Evolutionary conservation across 1,140 invertebrate species (phyloP).

Genomic region (Danaus melanippus): DNA sequence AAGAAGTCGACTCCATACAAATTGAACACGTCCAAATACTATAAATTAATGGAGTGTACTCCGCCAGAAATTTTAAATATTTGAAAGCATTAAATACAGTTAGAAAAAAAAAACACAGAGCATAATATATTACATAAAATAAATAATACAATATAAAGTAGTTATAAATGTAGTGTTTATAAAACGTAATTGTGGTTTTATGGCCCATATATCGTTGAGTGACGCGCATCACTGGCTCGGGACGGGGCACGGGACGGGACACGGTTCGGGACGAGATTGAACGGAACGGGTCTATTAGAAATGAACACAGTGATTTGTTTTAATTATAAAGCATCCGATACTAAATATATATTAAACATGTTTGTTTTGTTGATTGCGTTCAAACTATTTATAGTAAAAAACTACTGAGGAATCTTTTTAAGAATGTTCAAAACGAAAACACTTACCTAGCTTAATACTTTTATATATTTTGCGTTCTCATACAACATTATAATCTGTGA

Average conservation of each 20-base stretch:
- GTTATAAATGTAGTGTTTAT: slow-evolving; percentile 72
- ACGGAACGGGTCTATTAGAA: slow-evolving; percentile 22
- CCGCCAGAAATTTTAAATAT: slow-evolving; percentile 70
- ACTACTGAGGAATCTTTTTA: too few relatives aligned
- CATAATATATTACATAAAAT: slow-evolving; percentile 71
- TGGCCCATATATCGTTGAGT: slow-evolving; percentile 55
- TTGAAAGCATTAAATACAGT: slow-evolving; percentile 57
- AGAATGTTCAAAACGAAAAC: too few relatives aligned
- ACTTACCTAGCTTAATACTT: too few relatives aligned
- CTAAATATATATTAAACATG: slow-evolving; percentile 22
- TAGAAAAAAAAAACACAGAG: slow-evolving; percentile 65
- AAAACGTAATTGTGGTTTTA: slow-evolving; percentile 69
- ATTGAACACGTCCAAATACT: slow-evolving; percentile 35
- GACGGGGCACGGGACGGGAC: slow-evolving; percentile 41
- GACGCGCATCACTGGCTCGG: slow-evolving; percentile 14
- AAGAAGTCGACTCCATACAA: slow-evolving; percentile 37
- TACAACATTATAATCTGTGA: too few relatives aligned
- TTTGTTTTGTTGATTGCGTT: too few relatives aligned
- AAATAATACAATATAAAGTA: slow-evolving; percentile 71
- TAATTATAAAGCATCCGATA: slow-evolving; percentile 41
- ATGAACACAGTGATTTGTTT: slow-evolving; percentile 47
- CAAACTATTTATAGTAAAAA: too few relatives aligned
- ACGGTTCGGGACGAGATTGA: slow-evolving; percentile 19
- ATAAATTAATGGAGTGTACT: slow-evolving; percentile 69
- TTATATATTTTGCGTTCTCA: too few relatives aligned